Conservation (phyloP, 2,888 invertebrate species). For the Arctia plantaginis region DNA sequence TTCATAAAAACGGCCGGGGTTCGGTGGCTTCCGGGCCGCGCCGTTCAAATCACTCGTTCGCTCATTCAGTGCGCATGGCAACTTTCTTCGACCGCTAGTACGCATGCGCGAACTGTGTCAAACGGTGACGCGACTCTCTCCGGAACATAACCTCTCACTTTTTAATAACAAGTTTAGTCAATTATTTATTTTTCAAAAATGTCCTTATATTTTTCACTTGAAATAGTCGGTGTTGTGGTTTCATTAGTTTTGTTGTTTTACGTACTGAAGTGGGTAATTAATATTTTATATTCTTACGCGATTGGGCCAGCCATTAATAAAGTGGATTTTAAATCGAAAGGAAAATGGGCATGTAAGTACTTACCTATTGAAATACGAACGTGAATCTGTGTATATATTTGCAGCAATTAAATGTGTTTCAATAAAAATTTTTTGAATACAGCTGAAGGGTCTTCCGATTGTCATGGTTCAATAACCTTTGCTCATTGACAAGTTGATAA, state of each 20-base stretch:
- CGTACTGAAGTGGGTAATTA: slow-evolving; percentile 60
- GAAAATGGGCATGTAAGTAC: slow-evolving; percentile 93
- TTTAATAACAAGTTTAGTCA: slow-evolving; percentile 43
- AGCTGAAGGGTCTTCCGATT: neutral
- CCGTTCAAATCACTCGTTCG: slow-evolving; percentile 49
- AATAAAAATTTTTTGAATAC: neutral
- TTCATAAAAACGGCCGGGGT: slow-evolving; percentile 40
- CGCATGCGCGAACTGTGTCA: slow-evolving; percentile 82
- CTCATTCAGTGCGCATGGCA: slow-evolving; percentile 68
- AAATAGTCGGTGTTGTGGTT: slow-evolving; percentile 77
- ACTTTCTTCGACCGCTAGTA: slow-evolving; percentile 79
- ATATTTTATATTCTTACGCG: slow-evolving; percentile 72
- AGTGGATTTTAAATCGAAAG: slow-evolving; percentile 89
- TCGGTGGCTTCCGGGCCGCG: slow-evolving; percentile 48
- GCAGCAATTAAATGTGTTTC: neutral
- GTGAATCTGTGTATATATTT: neutral
- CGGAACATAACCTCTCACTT: slow-evolving; percentile 63
- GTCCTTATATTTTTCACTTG: slow-evolving; percentile 65
- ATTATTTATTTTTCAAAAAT: slow-evolving; percentile 52
- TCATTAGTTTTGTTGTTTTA: slow-evolving; percentile 57
- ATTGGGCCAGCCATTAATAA: slow-evolving; percentile 86
- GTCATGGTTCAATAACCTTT: slow-evolving; percentile 17
- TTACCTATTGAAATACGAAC: neutral
- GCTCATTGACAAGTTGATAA: slow-evolving; percentile 8
- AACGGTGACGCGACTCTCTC: slow-evolving; percentile 63